Evolutionary conservation across 2,113 vertebrate species (phyloP), one percentile per base, ranked within the genome.

Genomic region (Platycercus adscitus): DNA sequence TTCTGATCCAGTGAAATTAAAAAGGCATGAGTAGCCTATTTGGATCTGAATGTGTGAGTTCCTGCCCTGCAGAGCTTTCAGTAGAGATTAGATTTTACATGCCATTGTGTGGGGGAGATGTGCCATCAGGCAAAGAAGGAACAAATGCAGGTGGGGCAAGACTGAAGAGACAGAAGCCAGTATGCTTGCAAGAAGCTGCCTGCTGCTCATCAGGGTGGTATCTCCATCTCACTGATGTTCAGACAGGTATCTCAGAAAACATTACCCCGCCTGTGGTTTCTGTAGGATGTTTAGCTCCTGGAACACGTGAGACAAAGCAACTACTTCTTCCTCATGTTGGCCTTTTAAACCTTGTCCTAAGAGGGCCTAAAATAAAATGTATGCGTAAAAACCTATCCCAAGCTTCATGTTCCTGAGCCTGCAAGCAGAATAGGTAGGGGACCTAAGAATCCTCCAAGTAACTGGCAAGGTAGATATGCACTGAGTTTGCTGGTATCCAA

Each of bases 81-180:
- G 93, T 50, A 96, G 92, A 96, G 95, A 96, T 94, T 93, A 96
- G 92, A 93, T 93, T 95, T 91, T 95, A 93, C 87, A 92, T 94
- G 95, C 90, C 86, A 75, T 93, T 93, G 91, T 92, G 96, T 88
- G 95, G 75, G 96, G 64, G 83, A 90, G 92, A 96, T 93, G 82
- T 86, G 94, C 93, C 88, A 95, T 96, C 91, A 91, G 83, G 79
- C 83, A 91, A 91, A 84, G 83, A 77, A 93, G 88, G 93, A 96
- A 92, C 92, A 94, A 95, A 94, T 84, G 91, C 90, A 94, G 94
- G 95, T 31, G 81, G 95, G 88, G 92, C 52, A 3, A 95, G 82
- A 89, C 61, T 1, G 2, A 69, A 61, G 88, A 93, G 84, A 64
- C 80, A 84, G 91, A 83, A 95, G 66, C 1, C 1, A 0, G 33